Conservation (phyloP, 2,888 invertebrate genomes). For the Periphyllus acericola region DNA sequence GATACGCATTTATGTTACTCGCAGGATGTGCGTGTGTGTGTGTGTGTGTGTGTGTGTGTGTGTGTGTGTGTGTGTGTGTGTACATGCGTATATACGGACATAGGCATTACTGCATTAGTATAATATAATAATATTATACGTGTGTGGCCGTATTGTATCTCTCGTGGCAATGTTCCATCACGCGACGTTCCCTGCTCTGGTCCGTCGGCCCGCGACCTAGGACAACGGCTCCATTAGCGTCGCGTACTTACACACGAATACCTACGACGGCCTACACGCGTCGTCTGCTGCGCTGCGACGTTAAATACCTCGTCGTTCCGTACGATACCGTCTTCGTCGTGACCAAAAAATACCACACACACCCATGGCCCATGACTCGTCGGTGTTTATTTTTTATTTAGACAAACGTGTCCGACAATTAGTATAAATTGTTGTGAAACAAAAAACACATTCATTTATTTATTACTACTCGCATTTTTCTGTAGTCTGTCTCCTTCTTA, state of each 20-base stretch:
- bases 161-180: constrained; percentile 7
- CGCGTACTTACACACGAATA: not conserved
- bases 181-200: not conserved
- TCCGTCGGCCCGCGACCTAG: constrained; percentile 33
- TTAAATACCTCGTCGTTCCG: not conserved
- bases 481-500: not conserved
- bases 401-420: not conserved
- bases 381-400: not conserved
- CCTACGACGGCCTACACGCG: constrained; percentile 7
- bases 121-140: not conserved
- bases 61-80: too few species aligned
- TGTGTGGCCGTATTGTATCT: constrained; percentile 24
- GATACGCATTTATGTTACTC: not conserved
- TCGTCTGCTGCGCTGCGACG: not conserved
- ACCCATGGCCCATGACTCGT: not conserved
- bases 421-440: not conserved
- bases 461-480: not conserved
- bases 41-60: too few species aligned
- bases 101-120: not conserved
- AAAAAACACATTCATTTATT: not conserved
- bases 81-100: too few species aligned
- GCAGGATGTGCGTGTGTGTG: too few species aligned
- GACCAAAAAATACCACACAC: not conserved
- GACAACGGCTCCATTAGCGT: constrained; percentile 41
- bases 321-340: not conserved